phyloP scores from a whole-genome alignment of 2,888 invertebrate species.

The Lithophane semibrunnea region DNA sequence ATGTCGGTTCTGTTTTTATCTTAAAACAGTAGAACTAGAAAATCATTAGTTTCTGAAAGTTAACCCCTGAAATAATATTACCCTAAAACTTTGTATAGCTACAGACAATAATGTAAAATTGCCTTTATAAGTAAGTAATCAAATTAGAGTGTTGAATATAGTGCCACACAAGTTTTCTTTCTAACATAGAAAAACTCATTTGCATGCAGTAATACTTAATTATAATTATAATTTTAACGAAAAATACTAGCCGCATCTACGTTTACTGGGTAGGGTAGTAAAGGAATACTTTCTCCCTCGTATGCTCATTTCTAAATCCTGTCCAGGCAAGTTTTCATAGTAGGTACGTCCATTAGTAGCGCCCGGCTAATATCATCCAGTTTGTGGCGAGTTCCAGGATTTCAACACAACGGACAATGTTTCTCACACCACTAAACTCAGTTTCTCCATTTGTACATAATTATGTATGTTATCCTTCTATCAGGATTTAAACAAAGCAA shows the following conservation, averaged over 20 bases:
- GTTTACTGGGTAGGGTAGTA: neutral
- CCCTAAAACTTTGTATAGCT: neutral
- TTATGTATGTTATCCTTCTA: neutral
- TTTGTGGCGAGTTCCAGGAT: conserved; percentile 13
- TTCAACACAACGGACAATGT: neutral
- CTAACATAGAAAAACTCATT: neutral
- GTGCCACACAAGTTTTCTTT: neutral
- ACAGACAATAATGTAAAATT: neutral
- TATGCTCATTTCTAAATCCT: conserved; percentile 10
- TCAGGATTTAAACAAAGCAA: conserved; percentile 25
- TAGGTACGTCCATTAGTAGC: conserved; percentile 9
- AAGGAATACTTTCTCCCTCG: neutral
- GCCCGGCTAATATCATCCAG: neutral
- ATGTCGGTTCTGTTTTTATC: conserved; percentile 30
- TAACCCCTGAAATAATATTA: neutral
- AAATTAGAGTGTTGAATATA: neutral
- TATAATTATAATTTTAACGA: neutral
- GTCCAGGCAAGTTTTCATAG: conserved; percentile 3
- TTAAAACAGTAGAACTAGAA: neutral
- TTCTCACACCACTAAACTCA: conserved; percentile 4
- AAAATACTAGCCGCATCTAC: neutral
- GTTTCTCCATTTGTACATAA: neutral
- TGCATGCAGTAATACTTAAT: neutral
- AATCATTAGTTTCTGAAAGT: neutral
- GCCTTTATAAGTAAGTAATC: neutral